phyloP scores from a whole-genome alignment of 2,888 invertebrate species.

The Thalpophila matura region DNA sequence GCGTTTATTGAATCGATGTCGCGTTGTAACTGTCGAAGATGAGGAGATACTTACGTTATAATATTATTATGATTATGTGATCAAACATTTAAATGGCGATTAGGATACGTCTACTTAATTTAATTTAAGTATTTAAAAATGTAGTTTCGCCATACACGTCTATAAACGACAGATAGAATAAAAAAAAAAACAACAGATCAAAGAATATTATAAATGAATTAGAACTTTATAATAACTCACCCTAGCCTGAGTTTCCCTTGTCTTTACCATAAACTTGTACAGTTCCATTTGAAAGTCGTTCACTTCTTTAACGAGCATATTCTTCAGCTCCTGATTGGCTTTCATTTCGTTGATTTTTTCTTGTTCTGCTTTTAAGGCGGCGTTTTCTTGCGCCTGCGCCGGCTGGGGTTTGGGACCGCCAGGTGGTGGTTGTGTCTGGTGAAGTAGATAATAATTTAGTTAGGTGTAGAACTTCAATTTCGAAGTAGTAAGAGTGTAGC shows the following conservation, averaged over 20 bases:
- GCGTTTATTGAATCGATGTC: conserved; percentile 78
- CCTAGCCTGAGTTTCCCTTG: conserved; percentile 87
- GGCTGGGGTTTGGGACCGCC: conserved; percentile 45
- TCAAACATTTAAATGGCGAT: no score
- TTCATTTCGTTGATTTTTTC: conserved; percentile 78
- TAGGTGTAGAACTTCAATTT: no score
- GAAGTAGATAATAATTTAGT: background rate
- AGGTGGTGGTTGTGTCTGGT: conserved; percentile 42
- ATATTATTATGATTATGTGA: no score
- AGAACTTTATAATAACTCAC: conserved; percentile 77
- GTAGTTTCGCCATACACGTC: no score
- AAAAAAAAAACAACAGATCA: no score
- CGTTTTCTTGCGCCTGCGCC: conserved; percentile 69
- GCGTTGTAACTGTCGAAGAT: conserved; percentile 74
- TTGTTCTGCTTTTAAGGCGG: conserved; percentile 81
- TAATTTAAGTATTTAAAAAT: no score
- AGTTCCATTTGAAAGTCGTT: conserved; percentile 92
- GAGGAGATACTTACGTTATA: no score
- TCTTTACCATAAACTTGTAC: conserved; percentile 90
- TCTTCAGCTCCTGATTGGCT: conserved; percentile 86
- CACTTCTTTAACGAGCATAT: conserved; percentile 92
- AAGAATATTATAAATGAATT: no score
- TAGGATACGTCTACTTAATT: no score
- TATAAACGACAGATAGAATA: no score
- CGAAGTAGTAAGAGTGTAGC: no score